Percentiles rank a stretch among this genome's conserved stretches.
phyloP scores from a whole-genome alignment of 2,888 invertebrate species.

The Tupiocoris notatus region DNA sequence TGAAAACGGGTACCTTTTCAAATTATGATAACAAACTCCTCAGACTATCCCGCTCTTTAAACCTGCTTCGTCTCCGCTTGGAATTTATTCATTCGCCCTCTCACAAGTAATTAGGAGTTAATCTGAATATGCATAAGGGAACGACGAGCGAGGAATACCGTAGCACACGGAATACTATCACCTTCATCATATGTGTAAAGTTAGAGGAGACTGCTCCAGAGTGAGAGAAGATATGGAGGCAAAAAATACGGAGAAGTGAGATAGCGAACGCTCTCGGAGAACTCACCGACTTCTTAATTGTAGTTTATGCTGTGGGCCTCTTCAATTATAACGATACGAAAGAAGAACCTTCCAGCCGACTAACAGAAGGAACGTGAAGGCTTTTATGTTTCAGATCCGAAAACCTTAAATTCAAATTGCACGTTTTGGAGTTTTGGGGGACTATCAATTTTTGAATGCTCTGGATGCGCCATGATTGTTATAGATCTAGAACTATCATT shows the following conservation, averaged over 20 bases:
- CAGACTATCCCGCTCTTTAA: too few relatives aligned
- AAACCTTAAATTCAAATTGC: background rate
- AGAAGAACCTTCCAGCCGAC: conserved; percentile 16
- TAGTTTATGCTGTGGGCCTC: conserved; percentile 17
- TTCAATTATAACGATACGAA: conserved; percentile 29
- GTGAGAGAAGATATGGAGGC: background rate
- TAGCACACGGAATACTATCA: too few relatives aligned
- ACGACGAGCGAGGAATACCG: background rate
- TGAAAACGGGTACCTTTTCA: background rate
- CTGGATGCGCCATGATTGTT: too few relatives aligned
- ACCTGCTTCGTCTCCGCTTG: background rate
- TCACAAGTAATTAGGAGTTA: conserved; percentile 32
- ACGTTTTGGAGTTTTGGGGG: too few relatives aligned
- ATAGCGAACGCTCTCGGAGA: background rate
- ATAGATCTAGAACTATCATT: too few relatives aligned
- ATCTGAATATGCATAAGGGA: conserved; percentile 35
- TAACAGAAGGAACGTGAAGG: conserved; percentile 6
- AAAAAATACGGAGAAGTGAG: background rate
- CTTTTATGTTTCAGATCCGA: background rate
- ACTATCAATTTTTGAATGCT: too few relatives aligned
- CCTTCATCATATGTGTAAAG: too few relatives aligned
- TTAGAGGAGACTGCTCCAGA: background rate
- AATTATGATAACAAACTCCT: background rate
- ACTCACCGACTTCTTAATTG: conserved; percentile 33
- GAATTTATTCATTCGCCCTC: conserved; percentile 30